Evolutionary conservation across 2,888 invertebrate genomes (phyloP).

Genomic region (Epicampocera succincta): DNA sequence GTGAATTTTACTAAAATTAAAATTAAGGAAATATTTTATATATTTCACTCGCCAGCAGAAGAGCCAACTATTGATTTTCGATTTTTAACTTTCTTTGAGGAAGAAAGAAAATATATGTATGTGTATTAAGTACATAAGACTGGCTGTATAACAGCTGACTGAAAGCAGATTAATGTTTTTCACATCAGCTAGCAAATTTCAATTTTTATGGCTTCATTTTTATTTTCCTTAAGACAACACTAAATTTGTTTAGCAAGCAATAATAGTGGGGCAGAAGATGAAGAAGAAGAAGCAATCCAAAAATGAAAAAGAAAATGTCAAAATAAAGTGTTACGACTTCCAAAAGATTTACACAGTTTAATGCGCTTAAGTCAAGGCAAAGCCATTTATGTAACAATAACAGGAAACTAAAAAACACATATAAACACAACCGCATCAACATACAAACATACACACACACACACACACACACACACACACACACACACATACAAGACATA

Average conservation of each 20-base stretch:
- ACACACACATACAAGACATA: background rate
- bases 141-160: constrained; percentile 10
- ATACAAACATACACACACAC: background rate
- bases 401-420: constrained; percentile 20
- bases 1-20: too few relatives aligned
- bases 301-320: constrained; percentile 5
- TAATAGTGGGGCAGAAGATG: constrained; percentile 32
- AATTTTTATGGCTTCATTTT: constrained; percentile 33
- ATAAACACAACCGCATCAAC: background rate
- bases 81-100: background rate
- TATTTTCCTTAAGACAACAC: constrained; percentile 26
- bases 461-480: background rate
- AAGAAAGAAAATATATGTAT: background rate
- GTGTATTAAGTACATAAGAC: background rate
- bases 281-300: background rate
- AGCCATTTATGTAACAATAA: constrained; percentile 56
- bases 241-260: constrained; percentile 61
- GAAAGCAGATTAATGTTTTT: constrained; percentile 43
- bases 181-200: constrained; percentile 35
- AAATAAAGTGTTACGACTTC: constrained; percentile 53
- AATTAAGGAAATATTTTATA: too few relatives aligned
- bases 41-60: too few relatives aligned
- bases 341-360: constrained; percentile 65
- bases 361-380: constrained; percentile 64
- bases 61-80: background rate